Evolutionary conservation across 2,797 vertebrate species (phyloP).

Genomic region (Lindbergichthys nudifrons): DNA sequence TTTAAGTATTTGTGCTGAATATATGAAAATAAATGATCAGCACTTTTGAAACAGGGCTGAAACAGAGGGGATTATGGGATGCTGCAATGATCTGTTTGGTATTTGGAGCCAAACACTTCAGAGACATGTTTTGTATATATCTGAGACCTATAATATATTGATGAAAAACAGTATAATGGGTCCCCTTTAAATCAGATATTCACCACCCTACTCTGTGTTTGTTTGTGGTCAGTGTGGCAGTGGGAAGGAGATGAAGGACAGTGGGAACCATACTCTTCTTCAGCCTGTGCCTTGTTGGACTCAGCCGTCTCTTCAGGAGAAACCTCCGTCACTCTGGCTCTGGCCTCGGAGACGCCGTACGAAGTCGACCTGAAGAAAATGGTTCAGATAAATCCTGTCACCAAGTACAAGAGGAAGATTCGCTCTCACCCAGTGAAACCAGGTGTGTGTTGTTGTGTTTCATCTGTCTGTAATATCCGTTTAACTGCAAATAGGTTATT

Average conservation of each 20-base stretch:
- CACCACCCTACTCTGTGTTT: neutral
- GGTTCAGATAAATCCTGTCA: conserved; percentile 84
- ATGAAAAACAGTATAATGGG: too few species aligned
- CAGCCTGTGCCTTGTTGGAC: conserved; percentile 75
- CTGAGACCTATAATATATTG: too few species aligned
- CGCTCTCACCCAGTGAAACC: conserved; percentile 72
- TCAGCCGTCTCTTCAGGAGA: conserved; percentile 61
- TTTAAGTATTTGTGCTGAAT: too few species aligned
- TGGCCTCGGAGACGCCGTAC: conserved; percentile 72
- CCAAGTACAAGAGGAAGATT: conserved; percentile 84
- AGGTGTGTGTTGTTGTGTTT: conserved; percentile 46
- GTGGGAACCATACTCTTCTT: conserved; percentile 80
- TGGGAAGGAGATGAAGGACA: conserved; percentile 83
- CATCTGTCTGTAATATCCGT: neutral
- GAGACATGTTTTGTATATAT: too few species aligned
- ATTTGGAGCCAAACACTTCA: too few species aligned
- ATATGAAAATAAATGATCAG: neutral
- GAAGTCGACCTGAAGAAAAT: conserved; percentile 84
- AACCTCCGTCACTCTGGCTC: conserved; percentile 57
- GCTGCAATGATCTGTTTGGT: too few species aligned
- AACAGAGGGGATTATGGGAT: too few species aligned
- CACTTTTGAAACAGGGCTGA: too few species aligned
- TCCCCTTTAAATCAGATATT: too few species aligned
- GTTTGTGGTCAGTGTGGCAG: conserved; percentile 81
- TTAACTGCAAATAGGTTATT: neutral